Percentiles rank a stretch among this genome's conserved stretches.
These are phyloP conservation scores for Epiblema foenella DNA, from an alignment of 2,888 invertebrate genomes.

Conservation along the genomic window DNA sequence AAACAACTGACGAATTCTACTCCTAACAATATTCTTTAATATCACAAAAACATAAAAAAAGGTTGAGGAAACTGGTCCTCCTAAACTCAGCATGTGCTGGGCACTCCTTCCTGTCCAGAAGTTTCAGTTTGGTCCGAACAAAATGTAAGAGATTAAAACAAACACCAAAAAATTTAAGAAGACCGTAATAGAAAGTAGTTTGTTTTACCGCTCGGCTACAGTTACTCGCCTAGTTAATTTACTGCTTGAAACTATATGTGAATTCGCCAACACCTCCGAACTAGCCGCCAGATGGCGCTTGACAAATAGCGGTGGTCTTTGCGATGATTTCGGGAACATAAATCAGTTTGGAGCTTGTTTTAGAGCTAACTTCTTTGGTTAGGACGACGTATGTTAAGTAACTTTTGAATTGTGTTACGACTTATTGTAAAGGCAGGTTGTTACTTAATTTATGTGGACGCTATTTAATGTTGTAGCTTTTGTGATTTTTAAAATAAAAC, in stretches of 20 bases:
- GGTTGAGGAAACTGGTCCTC: too few relatives aligned
- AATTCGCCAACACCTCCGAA: slow-evolving; percentile 14
- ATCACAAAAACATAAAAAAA: too few relatives aligned
- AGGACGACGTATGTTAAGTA: background rate
- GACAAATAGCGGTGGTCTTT: slow-evolving; percentile 59
- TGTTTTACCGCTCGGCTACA: too few relatives aligned
- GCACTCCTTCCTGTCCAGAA: too few relatives aligned
- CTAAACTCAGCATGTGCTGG: too few relatives aligned
- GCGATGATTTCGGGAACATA: slow-evolving; percentile 68
- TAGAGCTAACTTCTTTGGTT: background rate
- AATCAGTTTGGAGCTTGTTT: slow-evolving; percentile 52
- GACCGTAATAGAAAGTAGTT: too few relatives aligned
- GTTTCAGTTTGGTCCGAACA: too few relatives aligned
- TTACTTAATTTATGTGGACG: background rate
- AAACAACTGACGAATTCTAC: too few relatives aligned
- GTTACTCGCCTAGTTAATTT: background rate
- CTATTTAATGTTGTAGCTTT: background rate
- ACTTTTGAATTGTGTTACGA: background rate
- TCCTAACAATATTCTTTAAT: too few relatives aligned
- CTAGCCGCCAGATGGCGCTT: slow-evolving; percentile 38
- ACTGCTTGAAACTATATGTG: slow-evolving; percentile 2
- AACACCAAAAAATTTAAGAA: too few relatives aligned
- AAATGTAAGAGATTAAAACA: too few relatives aligned
- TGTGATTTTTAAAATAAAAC: too few relatives aligned
- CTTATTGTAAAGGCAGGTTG: background rate